Evolutionary conservation across 1,140 invertebrate genomes (phyloP), one percentile per base, ranked within the genome.

Genomic region (Brachionus paranguensis): DNA sequence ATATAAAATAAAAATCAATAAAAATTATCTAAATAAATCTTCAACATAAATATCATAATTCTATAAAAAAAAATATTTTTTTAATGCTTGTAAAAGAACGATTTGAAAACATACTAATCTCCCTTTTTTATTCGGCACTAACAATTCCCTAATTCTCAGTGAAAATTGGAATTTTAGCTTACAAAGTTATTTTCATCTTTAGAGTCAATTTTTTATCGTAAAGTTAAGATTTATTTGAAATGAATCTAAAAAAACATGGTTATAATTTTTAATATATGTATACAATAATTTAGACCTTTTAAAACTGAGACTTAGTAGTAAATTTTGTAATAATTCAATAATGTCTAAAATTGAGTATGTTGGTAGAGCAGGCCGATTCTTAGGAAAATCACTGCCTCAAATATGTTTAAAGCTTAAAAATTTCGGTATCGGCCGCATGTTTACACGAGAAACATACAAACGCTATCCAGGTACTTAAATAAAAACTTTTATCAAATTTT

Each of bases 261-360:
- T 53, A 17, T 14, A 50, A 29, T 37, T 37, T 53, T 53, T 53
- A 3, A 17, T 53, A 14, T n/a, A 0, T 14, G 47, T 53, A 53
- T 53, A n/a, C 14, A n/a, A 53, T n/a, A 0, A 14, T 17, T 50
- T 50, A n/a, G 27, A 29, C 27, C 7, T 53, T 53, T 53, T 17
- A 53, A 50, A 53, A 53, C 5, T 17, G 5, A 14, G n/a, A 53
- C 11, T 17, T 53, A 12, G 17, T 17, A 20, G 27, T 5, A 43
- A 17, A 43, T 70, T n/a, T 33, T 17, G 12, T 37, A 17, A 43
- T 72, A n/a, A 72, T 72, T 72, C 14, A 37, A 79, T 14, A 79
- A 79, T 81, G 78, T 24, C 78, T 4, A 68, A 60, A 60, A 41
- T 81, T 7, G 78, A 81, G 33, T 81, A 81, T 68, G 78, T 81